phyloP scores from a whole-genome alignment of 1,140 invertebrate genomes.

The Latrodectus geometricus region DNA sequence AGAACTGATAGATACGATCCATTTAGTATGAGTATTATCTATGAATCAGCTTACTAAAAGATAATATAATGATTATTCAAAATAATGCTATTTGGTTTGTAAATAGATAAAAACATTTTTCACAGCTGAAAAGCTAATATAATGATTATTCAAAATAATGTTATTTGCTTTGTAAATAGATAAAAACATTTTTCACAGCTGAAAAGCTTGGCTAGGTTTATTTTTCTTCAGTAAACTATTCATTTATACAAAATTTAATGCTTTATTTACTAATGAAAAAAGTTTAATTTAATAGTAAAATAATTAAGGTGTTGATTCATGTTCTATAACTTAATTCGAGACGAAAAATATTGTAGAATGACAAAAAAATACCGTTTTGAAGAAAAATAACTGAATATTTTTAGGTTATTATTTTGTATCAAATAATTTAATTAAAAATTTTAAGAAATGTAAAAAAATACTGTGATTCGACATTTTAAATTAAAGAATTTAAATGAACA shows the following conservation, averaged over 20 bases:
- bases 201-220: not conserved
- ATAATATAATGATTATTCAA: too few relatives aligned
- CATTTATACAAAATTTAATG: not conserved
- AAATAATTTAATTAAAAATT: not conserved
- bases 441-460: not conserved
- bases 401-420: not conserved
- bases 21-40: too few relatives aligned
- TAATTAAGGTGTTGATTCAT: too few relatives aligned
- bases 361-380: not conserved
- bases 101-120: conserved; percentile 21
- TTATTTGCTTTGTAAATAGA: not conserved
- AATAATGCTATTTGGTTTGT: too few relatives aligned
- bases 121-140: not conserved
- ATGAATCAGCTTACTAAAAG: too few relatives aligned
- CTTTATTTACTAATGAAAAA: not conserved
- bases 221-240: too few relatives aligned
- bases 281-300: too few relatives aligned
- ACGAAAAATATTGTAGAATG: not conserved
- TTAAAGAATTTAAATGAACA: conserved; percentile 2
- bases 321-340: not conserved
- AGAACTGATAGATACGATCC: too few relatives aligned
- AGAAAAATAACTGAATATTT: not conserved
- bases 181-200: conserved; percentile 16
- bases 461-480: not conserved
- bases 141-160: too few relatives aligned